Evolutionary conservation across 2,113 vertebrate genomes (phyloP), one percentile per base, ranked within the genome.

Genomic region (Varanus komodoensis): DNA sequence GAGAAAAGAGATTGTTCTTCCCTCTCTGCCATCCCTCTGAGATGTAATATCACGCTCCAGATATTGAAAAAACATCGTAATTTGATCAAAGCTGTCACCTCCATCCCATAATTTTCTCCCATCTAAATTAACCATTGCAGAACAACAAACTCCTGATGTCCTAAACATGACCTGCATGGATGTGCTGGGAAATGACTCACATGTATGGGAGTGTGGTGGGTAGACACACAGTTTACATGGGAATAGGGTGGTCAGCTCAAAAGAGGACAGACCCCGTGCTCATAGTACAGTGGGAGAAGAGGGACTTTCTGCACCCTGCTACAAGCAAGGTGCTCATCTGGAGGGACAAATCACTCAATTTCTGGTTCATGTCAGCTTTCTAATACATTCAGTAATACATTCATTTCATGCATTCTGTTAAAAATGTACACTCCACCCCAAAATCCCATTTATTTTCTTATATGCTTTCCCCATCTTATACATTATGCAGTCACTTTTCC

Each of bases 11-110:
- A 90, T 90, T 90, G 89, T n/a, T 80, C 75, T 79, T 17, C 2
- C 12, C 3, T 34, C 34, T 12, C 23, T 50, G 15, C 34, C n/a
- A 25, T 38, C 73, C 71, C n/a, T 54, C 73, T 1, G 48, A 54
- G 48, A 79, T 54, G 74, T 12, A 89, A 85, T 89, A 90, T 86
- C 27, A 71, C 83, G 71, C 83, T 90, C 75, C 5, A 21, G 29
- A 86, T 86, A 90, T 86, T 79, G 82, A 86, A 90, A 90, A 79
- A 90, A 50, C 64, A 48, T 79, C 86, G 64, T 86, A 54, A 48
- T 90, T 90, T 71, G 74, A 85, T 90, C 89, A 90, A 80, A 86
- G 80, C 64, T 90, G 89, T 57, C 82, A 69, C 23, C 64, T 68
- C 83, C 83, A 90, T 86, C 82, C 89, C 82, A 80, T 86, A 71